Base-by-base conservation (phyloP, 2,113 vertebrate genomes). In the Callipepla californica region DNA sequence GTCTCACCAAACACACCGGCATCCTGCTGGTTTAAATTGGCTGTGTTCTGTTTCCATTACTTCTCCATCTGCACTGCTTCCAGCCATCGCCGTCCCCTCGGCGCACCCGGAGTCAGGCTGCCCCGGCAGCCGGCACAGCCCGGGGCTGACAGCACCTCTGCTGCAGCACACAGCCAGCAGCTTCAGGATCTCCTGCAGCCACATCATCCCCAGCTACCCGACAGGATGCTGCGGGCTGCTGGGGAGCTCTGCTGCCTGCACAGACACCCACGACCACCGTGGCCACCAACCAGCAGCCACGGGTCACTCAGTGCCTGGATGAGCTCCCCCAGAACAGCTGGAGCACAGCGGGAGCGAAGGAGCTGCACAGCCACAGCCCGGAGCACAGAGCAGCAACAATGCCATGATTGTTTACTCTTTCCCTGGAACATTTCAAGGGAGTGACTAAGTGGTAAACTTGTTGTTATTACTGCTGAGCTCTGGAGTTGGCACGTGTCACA, bases 61-160 rank as follows among this genome's bases (percentile, higher is more conserved):
- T 47, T 22, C 23, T 53, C 10, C 34, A 28, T 38, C 50, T 13
- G n/a, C 44, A 22, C 13, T 32, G 63, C 30, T 66, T 66, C 21
- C 63, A 45, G 10, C 16, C 61, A 28, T 28, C 61, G 5, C 61
- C 11, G 7, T 28, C 38, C 38, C 38, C 38, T 28, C 14, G 4
- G 38, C 26, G 13, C 6, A 2, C 25, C 3, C 0, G 18, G 40
- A 2, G 1, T 6, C 7, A 0, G 66, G 66, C 61, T 28, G 66
- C 69, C 26, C 1, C 6, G 62, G 63, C 14, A 9, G 6, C 44
- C 36, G 2, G 5, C 42, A 26, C 36, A 18, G 9, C 58, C 5
- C 1, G 28, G 30, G 36, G 13, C 57, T 1, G 26, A 7, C 47
- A 76, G 36, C 21, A 6, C 45, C 4, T 19, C 44, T 32, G 20